Evolutionary conservation across 2,113 vertebrate genomes (phyloP), one percentile per base, ranked within the genome.

Genomic region (Diglossa brunneiventris): DNA sequence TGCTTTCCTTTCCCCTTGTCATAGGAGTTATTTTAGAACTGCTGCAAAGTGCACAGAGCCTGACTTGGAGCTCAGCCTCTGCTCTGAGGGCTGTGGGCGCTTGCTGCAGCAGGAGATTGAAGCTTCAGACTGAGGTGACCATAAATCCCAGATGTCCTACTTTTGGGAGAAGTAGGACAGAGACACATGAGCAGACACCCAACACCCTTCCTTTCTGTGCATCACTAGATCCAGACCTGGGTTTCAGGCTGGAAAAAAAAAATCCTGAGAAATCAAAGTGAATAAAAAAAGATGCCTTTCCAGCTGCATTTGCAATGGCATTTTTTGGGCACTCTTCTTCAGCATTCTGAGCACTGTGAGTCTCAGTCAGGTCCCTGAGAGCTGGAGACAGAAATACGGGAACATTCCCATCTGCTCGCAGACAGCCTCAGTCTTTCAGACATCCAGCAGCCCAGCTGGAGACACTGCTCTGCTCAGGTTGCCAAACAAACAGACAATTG

Each of bases 381-480:
- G 86, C 72, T 92, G 83, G 82, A 88, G 92, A 87, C 78, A 96
- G 92, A 89, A 94, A 93, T 67, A 56, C 0, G 3, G 85, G 89
- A 86, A 86, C 92, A 87, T 88, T 83, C 89, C 91, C 80, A 87
- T 86, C 91, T 94, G 88, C 91, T 96, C 39, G 1, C 72, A 92
- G 92, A 46, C 90, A 87, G 81, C 66, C 68, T 92, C 37, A 58
- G 68, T 69, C 85, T 93, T 92, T 83, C 96, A 96, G 86, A 83
- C 79, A 80, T 64, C 94, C 90, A 94, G 82, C 94, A 93, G 72
- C 39, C 85, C 88, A 83, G 90, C 92, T 95, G 85, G 88, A 93
- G 90, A 88, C 81, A 90, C 82, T 46, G 72, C 61, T 92, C 91
- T 41, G 72, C 80, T 86, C 86, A 93, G 91, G 76, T 74, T 93